These are phyloP conservation scores for Auanema sp. DNA, from an alignment of 2,888 invertebrate species.

Conservation along the genomic window DNA sequence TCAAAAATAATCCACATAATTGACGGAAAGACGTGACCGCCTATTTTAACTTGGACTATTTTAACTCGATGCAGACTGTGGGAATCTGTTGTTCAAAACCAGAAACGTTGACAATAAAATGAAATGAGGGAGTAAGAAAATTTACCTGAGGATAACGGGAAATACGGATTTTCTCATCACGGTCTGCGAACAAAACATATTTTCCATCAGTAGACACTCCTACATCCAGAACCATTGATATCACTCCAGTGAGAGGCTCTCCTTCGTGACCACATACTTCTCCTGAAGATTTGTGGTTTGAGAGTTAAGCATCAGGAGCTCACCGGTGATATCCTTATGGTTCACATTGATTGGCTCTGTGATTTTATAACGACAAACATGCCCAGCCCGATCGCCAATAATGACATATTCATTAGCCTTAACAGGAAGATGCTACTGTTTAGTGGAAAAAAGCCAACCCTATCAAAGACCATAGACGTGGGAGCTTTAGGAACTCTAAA, in stretches of 20 bases:
- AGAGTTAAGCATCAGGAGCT: not conserved
- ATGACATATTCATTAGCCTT: slow-evolving; percentile 20
- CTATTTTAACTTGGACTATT: not conserved
- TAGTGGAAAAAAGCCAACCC: slow-evolving; percentile 8
- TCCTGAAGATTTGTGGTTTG: slow-evolving; percentile 5
- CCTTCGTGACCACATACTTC: slow-evolving; percentile 26
- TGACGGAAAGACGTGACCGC: not conserved
- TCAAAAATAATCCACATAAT: too few relatives aligned
- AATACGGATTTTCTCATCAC: slow-evolving; percentile 55
- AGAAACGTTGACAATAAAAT: not conserved
- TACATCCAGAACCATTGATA: slow-evolving; percentile 51
- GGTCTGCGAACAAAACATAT: slow-evolving; percentile 41
- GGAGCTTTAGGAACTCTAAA: slow-evolving; percentile 39
- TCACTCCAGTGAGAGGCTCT: slow-evolving; percentile 34
- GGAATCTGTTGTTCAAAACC: not conserved
- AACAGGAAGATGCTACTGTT: not conserved
- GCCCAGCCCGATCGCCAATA: slow-evolving; percentile 43
- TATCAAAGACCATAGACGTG: slow-evolving; percentile 36
- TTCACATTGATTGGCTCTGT: slow-evolving; percentile 8
- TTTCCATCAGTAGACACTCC: slow-evolving; percentile 32
- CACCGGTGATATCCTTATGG: slow-evolving; percentile 20
- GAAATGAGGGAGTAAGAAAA: slow-evolving; percentile 1
- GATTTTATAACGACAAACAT: slow-evolving; percentile 33
- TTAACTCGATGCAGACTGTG: not conserved
- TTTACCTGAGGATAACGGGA: slow-evolving; percentile 42